Base-by-base conservation (phyloP, 2,888 invertebrate species). In the Lasioglossum villosulum region DNA sequence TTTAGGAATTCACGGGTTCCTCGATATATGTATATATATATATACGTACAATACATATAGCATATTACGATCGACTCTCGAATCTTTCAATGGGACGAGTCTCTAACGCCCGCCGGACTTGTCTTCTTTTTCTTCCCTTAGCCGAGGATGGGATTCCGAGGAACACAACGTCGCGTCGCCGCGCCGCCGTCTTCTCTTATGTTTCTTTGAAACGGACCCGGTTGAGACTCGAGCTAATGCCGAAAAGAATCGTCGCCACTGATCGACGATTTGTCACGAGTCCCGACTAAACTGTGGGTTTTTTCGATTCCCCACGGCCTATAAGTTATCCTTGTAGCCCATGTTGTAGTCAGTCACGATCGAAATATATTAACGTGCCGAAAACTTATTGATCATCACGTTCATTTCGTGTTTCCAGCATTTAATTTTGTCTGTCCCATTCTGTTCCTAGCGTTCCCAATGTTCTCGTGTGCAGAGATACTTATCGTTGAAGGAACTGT, bases 1-100 rank as follows among this genome's bases (percentile, higher is more conserved):
- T 93, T 88, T 90, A 76, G 81, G 80, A 80, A 63, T 66, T 66
- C 37, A 45, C 56, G 30, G 75, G 59, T 63, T 74, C 27, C 56
- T 27, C 68, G 52, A 34, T 63, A 30, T 30, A 2, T 39, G 1
- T 42, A 63, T 19, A 63, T 63, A 6, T 30, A 63, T 63, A 63
- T 16, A 63, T 63, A 8, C 63, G 30, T 63, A 30, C 63, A 63
- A 63, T 30, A 63, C 30, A 30, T 30, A 5, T 63, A 30, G 30
- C 66, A 14, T 39, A 70, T 23, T 39, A 63, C 63, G 63, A 68
- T 68, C n/a, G 10, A 70, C 39, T n/a, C 39, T 39, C 39, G n/a
- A 70, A 70, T 39, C 14, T 70, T n/a, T 39, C 39, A 39, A 70
- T 70, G 70, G 70, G n/a, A 70, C 70, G 39, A 39, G 70, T 71